Percentiles rank a stretch among this genome's conserved stretches.
Evolutionary conservation across 2,113 vertebrate species (phyloP).

Genomic region (Prionailurus bengalensis): DNA sequence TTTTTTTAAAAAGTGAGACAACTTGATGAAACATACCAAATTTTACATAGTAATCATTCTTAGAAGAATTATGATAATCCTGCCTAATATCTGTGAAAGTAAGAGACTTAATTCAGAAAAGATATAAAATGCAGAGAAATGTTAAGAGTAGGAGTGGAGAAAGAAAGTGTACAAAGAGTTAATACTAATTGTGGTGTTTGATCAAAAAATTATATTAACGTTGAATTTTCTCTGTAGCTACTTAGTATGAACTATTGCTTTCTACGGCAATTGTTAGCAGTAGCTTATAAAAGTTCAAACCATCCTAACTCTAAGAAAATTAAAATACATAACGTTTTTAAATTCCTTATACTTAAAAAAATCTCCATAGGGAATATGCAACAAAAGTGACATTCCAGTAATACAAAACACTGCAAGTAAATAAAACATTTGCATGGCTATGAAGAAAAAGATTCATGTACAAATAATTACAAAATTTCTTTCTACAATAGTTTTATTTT

Average conservation of each 20-base stretch:
- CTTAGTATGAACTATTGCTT: neutral
- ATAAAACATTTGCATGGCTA: neutral
- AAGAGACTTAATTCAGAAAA: neutral
- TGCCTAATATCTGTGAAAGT: neutral
- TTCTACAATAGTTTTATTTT: neutral
- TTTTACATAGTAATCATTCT: neutral
- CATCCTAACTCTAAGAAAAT: neutral
- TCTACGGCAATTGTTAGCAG: neutral
- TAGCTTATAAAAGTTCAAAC: neutral
- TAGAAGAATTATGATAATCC: neutral
- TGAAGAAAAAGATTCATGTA: neutral
- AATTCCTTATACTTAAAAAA: neutral
- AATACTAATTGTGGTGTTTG: neutral
- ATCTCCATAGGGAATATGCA: neutral
- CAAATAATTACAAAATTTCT: neutral
- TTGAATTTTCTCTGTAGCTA: neutral
- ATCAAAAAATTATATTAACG: neutral
- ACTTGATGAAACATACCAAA: neutral
- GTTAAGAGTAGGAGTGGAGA: neutral
- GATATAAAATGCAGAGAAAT: neutral
- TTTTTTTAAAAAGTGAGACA: neutral
- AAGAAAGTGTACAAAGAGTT: neutral
- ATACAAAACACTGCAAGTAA: neutral
- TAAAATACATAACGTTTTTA: neutral
- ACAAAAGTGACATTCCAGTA: neutral